These are phyloP conservation scores for Euphonia xanthogaster DNA, from an alignment of 2,797 vertebrate genomes.

Conservation along the genomic window DNA sequence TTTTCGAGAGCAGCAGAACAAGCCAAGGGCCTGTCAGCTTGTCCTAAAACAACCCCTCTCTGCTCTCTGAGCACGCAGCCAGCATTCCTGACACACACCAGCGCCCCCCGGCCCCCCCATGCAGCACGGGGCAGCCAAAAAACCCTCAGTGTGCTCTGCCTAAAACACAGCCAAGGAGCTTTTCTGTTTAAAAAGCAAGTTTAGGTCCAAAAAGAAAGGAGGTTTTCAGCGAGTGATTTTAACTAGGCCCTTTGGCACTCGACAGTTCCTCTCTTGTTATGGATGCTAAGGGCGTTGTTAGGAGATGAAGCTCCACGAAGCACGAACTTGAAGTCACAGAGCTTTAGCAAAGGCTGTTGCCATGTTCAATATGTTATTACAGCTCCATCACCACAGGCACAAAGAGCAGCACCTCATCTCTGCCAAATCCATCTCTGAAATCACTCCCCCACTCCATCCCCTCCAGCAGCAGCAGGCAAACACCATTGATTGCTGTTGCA, in stretches of 20 bases:
- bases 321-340: constrained; percentile 7
- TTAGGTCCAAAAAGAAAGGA: constrained; percentile 26
- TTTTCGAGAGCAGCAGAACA: constrained; percentile 41
- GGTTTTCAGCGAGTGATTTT: not conserved
- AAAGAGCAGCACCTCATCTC: constrained; percentile 16
- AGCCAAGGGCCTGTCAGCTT: constrained; percentile 63
- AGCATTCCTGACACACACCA: constrained; percentile 52
- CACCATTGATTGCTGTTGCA: not conserved
- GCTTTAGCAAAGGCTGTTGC: constrained; percentile 42
- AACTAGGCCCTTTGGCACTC: constrained; percentile 30
- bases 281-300: constrained; percentile 16
- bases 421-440: constrained; percentile 44
- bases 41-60: constrained; percentile 67
- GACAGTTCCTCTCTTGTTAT: constrained; percentile 28
- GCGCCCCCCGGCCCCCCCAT: not conserved
- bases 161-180: constrained; percentile 10
- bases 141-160: not conserved
- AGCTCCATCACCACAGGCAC: constrained; percentile 60
- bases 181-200: constrained; percentile 31
- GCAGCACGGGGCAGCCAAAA: not conserved
- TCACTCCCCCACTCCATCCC: constrained; percentile 25
- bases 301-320: constrained; percentile 22
- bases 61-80: not conserved
- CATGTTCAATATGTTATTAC: constrained; percentile 51
- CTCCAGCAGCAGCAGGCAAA: constrained; percentile 24